Base-by-base conservation (phyloP, 2,113 vertebrate genomes). In the Eretmochelys imbricata region DNA sequence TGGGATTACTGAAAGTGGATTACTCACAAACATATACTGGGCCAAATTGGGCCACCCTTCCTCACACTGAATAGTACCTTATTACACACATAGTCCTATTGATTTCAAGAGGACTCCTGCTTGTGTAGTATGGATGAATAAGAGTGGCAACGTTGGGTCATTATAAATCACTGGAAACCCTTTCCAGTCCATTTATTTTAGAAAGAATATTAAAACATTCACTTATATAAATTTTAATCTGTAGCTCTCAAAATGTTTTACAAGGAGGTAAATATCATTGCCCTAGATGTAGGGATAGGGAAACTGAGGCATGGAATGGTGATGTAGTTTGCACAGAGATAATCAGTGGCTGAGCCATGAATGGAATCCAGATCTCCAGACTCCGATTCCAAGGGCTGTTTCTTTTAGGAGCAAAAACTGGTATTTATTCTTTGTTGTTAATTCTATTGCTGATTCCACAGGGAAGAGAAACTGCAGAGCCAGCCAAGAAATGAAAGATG, bases 401-500 rank as follows among this genome's bases (percentile, higher is more conserved):
- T 87, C 69, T 91, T 92, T 76, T 27, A 93, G 76, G 35, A 94
- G 27, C 48, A 85, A 91, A 94, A 35, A 38, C 6, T 95, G 87
- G 75, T 87, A 83, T 95, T 98, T 84, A 94, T 38, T 80, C 88
- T 91, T 96, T 94, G 93, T 91, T 89, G 89, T 93, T 97, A 96
- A 94, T 97, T 96, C 93, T 85, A 2, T 65, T 51, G 84, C 80
- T 97, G 95, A 96, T 96, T 93, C 93, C 82, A 85, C 1, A 22
- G 57, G 90, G 62, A 79, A 92, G 83, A 97, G 87, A 81, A 84
- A 55, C 35, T 51, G 87, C 93, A 96, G 69, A 95, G 82, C 75
- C 79, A 91, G 94, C 90, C 82, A 90, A 90, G 65, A 97, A 97
- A 96, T 85, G 96, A 95, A 97, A 97, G 89, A 91, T 80, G 89